These are phyloP conservation scores for Hyles euphorbiae DNA, from an alignment of 1,140 invertebrate genomes.

Conservation along the genomic window DNA sequence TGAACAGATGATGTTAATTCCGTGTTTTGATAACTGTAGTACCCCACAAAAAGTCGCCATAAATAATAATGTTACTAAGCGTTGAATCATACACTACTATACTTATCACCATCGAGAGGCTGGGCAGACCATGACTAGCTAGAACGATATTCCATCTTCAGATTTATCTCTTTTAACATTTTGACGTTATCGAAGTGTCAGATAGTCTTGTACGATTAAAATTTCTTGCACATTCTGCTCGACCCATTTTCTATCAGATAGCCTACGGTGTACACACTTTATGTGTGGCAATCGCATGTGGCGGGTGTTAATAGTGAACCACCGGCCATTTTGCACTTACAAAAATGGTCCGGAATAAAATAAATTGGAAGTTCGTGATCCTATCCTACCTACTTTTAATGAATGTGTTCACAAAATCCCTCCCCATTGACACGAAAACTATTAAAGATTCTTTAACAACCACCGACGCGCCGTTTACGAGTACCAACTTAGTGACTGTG, in stretches of 20 bases:
- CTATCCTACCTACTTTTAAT: conserved; percentile 22
- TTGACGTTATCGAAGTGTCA: conserved; percentile 35
- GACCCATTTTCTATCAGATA: conserved; percentile 29
- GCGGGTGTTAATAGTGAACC: conserved; percentile 21
- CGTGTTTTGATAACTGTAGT: too few species aligned
- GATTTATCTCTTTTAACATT: conserved; percentile 31
- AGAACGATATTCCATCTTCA: too few species aligned
- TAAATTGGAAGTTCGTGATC: conserved; percentile 40
- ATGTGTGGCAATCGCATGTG: conserved; percentile 34
- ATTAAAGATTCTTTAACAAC: neutral
- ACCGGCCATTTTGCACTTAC: conserved; percentile 26
- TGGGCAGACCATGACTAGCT: too few species aligned
- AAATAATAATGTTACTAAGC: too few species aligned
- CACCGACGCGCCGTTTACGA: neutral
- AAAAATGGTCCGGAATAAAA: conserved; percentile 51
- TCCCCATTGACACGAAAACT: conserved; percentile 19
- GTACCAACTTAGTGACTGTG: neutral
- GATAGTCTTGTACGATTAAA: conserved; percentile 20
- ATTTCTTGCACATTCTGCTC: conserved; percentile 12
- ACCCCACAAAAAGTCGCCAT: too few species aligned
- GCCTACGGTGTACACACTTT: conserved; percentile 1
- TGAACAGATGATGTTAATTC: too few species aligned
- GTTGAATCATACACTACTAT: too few species aligned
- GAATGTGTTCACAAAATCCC: conserved; percentile 30
- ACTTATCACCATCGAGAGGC: too few species aligned